Evolutionary conservation across 2,113 vertebrate species (phyloP), one percentile per base, ranked within the genome.

Genomic region (Trogon surrucura): DNA sequence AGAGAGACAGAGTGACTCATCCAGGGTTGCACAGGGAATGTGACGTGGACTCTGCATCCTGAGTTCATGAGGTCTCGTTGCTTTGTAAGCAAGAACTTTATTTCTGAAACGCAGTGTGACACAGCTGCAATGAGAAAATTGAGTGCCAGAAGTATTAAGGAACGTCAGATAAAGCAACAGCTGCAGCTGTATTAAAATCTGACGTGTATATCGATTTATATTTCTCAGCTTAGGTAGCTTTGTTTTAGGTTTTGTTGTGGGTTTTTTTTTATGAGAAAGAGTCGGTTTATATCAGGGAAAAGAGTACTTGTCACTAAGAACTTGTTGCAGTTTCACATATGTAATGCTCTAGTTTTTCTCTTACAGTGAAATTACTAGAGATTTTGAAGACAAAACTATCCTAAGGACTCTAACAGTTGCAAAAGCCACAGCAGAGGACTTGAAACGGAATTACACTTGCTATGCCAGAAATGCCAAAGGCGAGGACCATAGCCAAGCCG

Each of bases 401-500:
- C 88, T 54, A 70, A 97, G 94, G 75, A 89, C 91, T 56, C 92
- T 99, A 64, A 95, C 66, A 23, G 95, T 98, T 81, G 95, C 97
- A 69, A 98, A 98, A 38, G 97, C 98, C 82, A 98, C 97, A 9
- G 54, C 96, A 8, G 97, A 98, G 51, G 98, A 99, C 72, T 95
- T 99, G 91, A 98, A 96, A 93, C 96, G 95, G 66, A 98, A 97
- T 93, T 99, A 98, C 50, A 98, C 98, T 25, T 99, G 99, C 95
- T 97, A 98, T 4, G 98, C 98, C 74, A 97, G 94, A 82, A 99
- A 99, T 0, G 62, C 91, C 62, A 95, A 51, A 65, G 98, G 98
- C 27, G 90, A 97, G 48, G 88, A 70, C 41, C 91, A n/a, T 9
- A 95, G 66, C 73, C 91, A 95, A 69, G 98, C 98, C 18, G 3